Conservation (phyloP, 1,140 invertebrate species). For the Ceratoteleas bidentatus region DNA sequence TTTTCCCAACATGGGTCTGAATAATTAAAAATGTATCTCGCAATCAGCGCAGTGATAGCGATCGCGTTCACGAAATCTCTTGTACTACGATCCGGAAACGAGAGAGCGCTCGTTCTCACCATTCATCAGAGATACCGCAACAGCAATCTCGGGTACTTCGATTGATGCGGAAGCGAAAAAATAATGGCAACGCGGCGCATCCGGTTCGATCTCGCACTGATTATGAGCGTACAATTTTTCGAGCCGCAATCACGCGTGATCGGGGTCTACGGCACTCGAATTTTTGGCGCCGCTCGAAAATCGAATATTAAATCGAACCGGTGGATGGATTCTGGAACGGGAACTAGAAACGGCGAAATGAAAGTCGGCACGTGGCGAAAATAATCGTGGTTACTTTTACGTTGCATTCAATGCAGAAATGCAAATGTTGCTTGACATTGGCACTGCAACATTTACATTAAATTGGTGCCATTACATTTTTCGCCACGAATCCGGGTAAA, state of each 20-base stretch:
- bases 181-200: conserved; percentile 33
- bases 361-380: not conserved
- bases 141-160: conserved; percentile 33
- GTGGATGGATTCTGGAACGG: too few species aligned
- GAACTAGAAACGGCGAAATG: not conserved
- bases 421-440: too few species aligned
- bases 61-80: conserved; percentile 45
- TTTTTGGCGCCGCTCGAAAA: too few species aligned
- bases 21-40: conserved; percentile 53
- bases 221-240: conserved; percentile 10
- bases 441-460: not conserved
- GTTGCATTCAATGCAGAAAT: too few species aligned
- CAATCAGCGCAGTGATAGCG: conserved; percentile 35
- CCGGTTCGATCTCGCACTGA: conserved; percentile 43
- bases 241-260: too few species aligned
- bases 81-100: conserved; percentile 53
- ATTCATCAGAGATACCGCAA: conserved; percentile 43
- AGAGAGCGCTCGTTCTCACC: conserved; percentile 46
- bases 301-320: too few species aligned
- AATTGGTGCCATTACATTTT: too few species aligned
- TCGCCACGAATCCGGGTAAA: too few species aligned
- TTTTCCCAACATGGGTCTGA: not conserved
- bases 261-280: too few species aligned
- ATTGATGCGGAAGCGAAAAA: conserved; percentile 54
- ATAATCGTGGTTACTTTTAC: too few species aligned